A percentile compares a stretch with the other conserved stretches of the same genome.
Evolutionary conservation across 2,888 invertebrate species (phyloP).

Genomic region (Drosophila kanekoi): DNA sequence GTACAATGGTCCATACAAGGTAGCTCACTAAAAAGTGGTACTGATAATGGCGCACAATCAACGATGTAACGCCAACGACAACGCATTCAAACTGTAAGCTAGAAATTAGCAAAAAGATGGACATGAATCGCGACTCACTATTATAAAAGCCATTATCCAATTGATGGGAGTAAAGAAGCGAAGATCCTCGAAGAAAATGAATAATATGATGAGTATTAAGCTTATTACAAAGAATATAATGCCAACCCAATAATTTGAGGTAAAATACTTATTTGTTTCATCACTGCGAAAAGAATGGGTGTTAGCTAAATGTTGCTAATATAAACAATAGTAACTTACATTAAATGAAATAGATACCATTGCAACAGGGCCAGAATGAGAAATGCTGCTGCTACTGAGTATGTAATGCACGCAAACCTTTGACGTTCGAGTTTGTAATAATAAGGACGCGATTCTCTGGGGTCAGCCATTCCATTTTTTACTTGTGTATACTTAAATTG

Average conservation of each 20-base stretch:
- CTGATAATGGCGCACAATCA: constrained; percentile 43
- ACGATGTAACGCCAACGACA: constrained; percentile 42
- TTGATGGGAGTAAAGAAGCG: constrained; percentile 50
- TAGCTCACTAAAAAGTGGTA: constrained; percentile 43
- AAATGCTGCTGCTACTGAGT: constrained; percentile 23
- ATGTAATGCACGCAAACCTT: constrained; percentile 33
- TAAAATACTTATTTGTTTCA: constrained; percentile 26
- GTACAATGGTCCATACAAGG: constrained; percentile 36
- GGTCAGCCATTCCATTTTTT: constrained; percentile 17
- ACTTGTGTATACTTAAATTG: neutral
- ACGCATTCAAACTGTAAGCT: constrained; percentile 45
- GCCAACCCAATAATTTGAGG: constrained; percentile 38
- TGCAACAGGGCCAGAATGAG: constrained; percentile 29
- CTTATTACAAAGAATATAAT: constrained; percentile 44
- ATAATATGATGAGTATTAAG: constrained; percentile 35
- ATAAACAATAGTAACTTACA: constrained; percentile 36
- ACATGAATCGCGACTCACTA: constrained; percentile 32
- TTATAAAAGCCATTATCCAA: constrained; percentile 52
- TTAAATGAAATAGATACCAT: constrained; percentile 40
- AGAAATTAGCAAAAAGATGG: neutral
- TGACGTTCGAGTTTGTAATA: constrained; percentile 25
- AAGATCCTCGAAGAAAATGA: constrained; percentile 58
- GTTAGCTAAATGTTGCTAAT: too few species aligned
- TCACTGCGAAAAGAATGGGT: constrained; percentile 2
- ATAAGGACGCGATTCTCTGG: neutral